phyloP scores from a whole-genome alignment of 2,113 vertebrate species.

The Chiloscyllium plagiosum region DNA sequence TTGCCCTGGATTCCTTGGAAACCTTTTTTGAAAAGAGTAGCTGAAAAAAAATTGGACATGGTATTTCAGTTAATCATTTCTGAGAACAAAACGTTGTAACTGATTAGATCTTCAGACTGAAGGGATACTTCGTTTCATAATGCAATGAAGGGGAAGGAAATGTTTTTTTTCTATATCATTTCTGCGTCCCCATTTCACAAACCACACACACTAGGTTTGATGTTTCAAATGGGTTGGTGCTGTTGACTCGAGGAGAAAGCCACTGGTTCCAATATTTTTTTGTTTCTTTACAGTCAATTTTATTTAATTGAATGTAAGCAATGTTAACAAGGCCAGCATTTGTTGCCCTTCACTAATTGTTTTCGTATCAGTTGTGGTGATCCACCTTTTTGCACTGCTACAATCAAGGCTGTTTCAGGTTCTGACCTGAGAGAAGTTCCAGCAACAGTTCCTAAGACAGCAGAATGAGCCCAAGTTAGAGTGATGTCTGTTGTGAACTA shows the following conservation, averaged over 20 bases:
- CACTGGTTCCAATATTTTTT: background rate
- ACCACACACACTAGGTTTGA: background rate
- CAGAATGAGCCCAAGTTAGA: background rate
- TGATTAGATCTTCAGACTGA: background rate
- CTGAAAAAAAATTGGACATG: background rate
- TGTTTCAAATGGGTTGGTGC: background rate
- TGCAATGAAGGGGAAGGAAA: background rate
- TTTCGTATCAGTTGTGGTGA: background rate
- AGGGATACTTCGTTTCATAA: background rate
- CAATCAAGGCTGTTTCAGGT: background rate
- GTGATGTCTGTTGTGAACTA: background rate
- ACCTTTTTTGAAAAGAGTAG: background rate
- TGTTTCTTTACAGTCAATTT: background rate
- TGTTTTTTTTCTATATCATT: background rate
- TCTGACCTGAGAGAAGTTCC: background rate
- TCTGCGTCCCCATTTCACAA: background rate
- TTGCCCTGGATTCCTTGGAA: background rate
- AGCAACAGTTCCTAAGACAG: background rate
- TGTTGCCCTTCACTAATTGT: too few relatives aligned
- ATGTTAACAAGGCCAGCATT: too few relatives aligned
- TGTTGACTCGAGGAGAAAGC: background rate
- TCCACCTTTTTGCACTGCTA: background rate
- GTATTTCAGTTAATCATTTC: background rate
- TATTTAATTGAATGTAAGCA: background rate
- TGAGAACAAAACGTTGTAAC: background rate